Percentiles rank a stretch among this genome's conserved stretches.
Conservation (phyloP, 1,140 invertebrate genomes). For the Drosophila azteca region DNA sequence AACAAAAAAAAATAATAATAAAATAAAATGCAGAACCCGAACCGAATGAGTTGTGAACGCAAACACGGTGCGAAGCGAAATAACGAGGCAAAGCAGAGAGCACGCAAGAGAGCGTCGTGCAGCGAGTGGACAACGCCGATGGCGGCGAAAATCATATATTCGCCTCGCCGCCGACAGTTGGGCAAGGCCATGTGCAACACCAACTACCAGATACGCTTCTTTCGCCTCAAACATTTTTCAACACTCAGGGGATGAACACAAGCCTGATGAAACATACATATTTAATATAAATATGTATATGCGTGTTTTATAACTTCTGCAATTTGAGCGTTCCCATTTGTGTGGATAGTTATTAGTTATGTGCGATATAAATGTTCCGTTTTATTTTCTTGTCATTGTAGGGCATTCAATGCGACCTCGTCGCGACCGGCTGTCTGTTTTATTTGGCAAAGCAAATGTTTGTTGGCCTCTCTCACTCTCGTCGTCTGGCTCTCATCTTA, state of each 20-base stretch:
- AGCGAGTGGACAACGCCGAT: slow-evolving; percentile 10
- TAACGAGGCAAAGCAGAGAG: slow-evolving; percentile 77
- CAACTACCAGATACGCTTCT: too few species aligned
- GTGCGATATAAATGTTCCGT: background rate
- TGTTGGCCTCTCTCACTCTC: slow-evolving; percentile 31
- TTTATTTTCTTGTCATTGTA: background rate
- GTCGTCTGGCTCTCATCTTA: slow-evolving; percentile 2
- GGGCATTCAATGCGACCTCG: slow-evolving; percentile 22
- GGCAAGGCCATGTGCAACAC: slow-evolving; percentile 6
- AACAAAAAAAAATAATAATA: slow-evolving; percentile 81
- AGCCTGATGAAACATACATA: too few species aligned
- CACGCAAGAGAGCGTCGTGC: slow-evolving; percentile 49
- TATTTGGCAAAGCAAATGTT: slow-evolving; percentile 62
- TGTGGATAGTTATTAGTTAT: too few species aligned
- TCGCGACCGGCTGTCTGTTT: slow-evolving; percentile 42
- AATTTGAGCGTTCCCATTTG: too few species aligned
- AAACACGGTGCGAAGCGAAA: slow-evolving; percentile 80
- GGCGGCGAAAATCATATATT: slow-evolving; percentile 23
- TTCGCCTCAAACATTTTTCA: too few species aligned
- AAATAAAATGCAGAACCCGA: slow-evolving; percentile 82
- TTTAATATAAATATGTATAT: too few species aligned
- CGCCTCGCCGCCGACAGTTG: slow-evolving; percentile 53
- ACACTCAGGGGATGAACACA: too few species aligned
- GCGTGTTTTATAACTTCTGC: too few species aligned
- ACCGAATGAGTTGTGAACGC: slow-evolving; percentile 78